Evolutionary conservation across 2,113 vertebrate genomes (phyloP).

Genomic region (Heterotis niloticus): DNA sequence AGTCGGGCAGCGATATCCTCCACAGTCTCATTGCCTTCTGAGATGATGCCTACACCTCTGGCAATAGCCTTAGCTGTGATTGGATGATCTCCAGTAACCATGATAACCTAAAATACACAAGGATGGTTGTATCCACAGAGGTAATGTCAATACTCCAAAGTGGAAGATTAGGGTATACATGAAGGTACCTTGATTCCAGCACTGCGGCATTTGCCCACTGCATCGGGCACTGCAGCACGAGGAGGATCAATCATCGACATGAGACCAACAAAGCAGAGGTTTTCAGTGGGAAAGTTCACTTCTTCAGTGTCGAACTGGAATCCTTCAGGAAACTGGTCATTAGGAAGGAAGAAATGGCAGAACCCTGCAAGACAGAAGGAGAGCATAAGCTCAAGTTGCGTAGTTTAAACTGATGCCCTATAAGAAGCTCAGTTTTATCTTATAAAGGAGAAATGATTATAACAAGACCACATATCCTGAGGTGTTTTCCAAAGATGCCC

Average conservation of each 20-base stretch:
- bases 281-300: slow-evolving; percentile 80
- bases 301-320: slow-evolving; percentile 82
- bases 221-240: slow-evolving; percentile 79
- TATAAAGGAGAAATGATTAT: too few relatives aligned
- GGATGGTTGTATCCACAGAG: background rate
- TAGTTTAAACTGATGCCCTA: too few relatives aligned
- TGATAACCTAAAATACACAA: slow-evolving; percentile 73
- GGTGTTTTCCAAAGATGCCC: too few relatives aligned
- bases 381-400: too few relatives aligned
- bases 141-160: background rate
- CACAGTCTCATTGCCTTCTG: slow-evolving; percentile 88
- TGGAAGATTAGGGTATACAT: background rate
- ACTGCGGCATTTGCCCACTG: slow-evolving; percentile 87
- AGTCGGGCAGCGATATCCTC: slow-evolving; percentile 88
- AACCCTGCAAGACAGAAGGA: slow-evolving; percentile 64
- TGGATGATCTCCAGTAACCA: slow-evolving; percentile 93
- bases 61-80: slow-evolving; percentile 95
- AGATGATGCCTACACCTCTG: slow-evolving; percentile 91
- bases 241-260: slow-evolving; percentile 94
- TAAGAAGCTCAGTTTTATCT: too few relatives aligned
- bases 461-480: too few relatives aligned
- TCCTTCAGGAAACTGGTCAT: slow-evolving; percentile 74
- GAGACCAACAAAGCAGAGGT: slow-evolving; percentile 89
- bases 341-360: slow-evolving; percentile 74
- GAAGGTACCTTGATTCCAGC: slow-evolving; percentile 84